Evolutionary conservation across 1,140 invertebrate species (phyloP).

Genomic region (Globodera rostochiensis): DNA sequence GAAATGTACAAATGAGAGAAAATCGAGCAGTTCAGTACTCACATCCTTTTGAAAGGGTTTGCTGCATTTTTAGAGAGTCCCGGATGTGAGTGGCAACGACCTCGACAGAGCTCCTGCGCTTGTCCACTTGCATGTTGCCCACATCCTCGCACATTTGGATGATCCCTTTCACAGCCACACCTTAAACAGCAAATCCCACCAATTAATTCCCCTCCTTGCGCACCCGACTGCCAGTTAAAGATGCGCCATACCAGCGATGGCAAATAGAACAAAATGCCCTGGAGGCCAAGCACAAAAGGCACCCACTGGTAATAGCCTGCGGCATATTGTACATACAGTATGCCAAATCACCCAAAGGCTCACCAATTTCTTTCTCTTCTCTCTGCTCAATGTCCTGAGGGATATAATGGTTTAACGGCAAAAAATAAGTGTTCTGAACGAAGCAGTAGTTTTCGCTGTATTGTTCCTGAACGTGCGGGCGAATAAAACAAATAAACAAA

Average conservation of each 20-base stretch:
- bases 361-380: conserved; percentile 58
- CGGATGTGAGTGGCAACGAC: conserved; percentile 63
- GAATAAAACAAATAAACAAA: background rate
- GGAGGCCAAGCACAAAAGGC: conserved; percentile 67
- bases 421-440: conserved; percentile 64
- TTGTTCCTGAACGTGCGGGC: conserved; percentile 50
- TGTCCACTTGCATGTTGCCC: conserved; percentile 60
- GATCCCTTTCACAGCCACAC: conserved; percentile 58
- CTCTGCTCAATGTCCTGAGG: conserved; percentile 54
- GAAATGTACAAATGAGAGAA: background rate
- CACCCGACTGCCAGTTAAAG: conserved; percentile 65
- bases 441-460: conserved; percentile 65
- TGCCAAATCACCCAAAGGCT: background rate
- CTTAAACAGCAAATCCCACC: conserved; percentile 22
- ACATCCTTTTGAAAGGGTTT: conserved; percentile 41
- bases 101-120: conserved; percentile 53
- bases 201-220: background rate
- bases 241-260: conserved; percentile 68
- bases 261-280: conserved; percentile 70
- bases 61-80: conserved; percentile 59
- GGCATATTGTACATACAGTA: background rate
- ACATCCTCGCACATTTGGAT: conserved; percentile 64
- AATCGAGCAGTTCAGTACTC: background rate
- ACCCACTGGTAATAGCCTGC: conserved; percentile 69
- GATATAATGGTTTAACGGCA: conserved; percentile 63